phyloP scores from a whole-genome alignment of 2,888 invertebrate genomes.

The Oligia strigilis region DNA sequence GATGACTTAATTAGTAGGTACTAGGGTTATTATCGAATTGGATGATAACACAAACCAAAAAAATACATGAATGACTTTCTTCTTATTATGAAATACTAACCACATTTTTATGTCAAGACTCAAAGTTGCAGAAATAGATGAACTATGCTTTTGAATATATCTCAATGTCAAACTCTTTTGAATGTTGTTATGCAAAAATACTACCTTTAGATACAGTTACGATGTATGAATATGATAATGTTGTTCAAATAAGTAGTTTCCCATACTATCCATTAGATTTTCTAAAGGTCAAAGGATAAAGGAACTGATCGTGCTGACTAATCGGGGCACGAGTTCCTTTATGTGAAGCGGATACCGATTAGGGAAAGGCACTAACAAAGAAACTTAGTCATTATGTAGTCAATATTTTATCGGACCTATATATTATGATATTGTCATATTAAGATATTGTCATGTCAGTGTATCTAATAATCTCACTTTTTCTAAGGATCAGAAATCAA shows the following conservation, averaged over 20 bases:
- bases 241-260: not conserved
- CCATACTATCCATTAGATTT: not conserved
- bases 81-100: not conserved
- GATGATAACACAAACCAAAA: not conserved
- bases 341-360: conserved; percentile 27
- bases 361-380: conserved; percentile 11
- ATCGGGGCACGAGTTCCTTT: conserved; percentile 27
- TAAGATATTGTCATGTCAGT: not conserved
- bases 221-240: not conserved
- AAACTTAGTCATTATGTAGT: not conserved
- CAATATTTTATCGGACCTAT: not conserved
- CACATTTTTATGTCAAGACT: not conserved
- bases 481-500: conserved; percentile 42
- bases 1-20: not conserved
- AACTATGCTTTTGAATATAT: not conserved
- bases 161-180: not conserved
- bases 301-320: conserved; percentile 26
- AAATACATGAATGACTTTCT: not conserved
- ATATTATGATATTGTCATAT: not conserved
- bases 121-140: not conserved
- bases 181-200: not conserved
- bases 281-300: conserved; percentile 22
- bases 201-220: not conserved
- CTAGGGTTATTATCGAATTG: not conserved
- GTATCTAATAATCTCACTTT: not conserved